Percentiles rank a stretch among this genome's conserved stretches.
phyloP scores from a whole-genome alignment of 2,113 vertebrate genomes.

The Diphyllodes magnificus region DNA sequence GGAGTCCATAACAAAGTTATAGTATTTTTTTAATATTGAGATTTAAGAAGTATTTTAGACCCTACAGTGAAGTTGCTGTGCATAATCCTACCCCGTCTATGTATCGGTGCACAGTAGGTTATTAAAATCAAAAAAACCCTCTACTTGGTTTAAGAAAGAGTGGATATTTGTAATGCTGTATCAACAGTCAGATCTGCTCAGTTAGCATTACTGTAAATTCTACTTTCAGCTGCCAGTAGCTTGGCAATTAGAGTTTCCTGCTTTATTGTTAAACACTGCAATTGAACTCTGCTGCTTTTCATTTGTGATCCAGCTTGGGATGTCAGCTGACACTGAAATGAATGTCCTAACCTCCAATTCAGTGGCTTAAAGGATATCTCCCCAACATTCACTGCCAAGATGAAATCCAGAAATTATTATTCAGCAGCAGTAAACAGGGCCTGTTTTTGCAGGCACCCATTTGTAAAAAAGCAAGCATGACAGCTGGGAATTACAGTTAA shows the following conservation, averaged over 20 bases:
- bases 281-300: conserved; percentile 23
- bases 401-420: conserved; percentile 27
- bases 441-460: conserved; percentile 17
- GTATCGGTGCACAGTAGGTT: background rate
- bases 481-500: background rate
- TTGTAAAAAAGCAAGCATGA: background rate
- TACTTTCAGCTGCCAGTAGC: conserved; percentile 22
- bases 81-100: background rate
- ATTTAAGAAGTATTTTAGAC: background rate
- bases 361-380: conserved; percentile 38
- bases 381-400: conserved; percentile 12
- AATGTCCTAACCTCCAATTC: conserved; percentile 17
- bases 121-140: background rate
- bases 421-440: conserved; percentile 22
- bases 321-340: conserved; percentile 39
- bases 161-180: background rate
- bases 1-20: background rate
- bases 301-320: conserved; percentile 40
- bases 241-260: conserved; percentile 43
- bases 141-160: background rate
- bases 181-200: conserved; percentile 28
- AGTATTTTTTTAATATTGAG: background rate
- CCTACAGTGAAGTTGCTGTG: background rate
- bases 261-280: conserved; percentile 35
- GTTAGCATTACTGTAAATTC: conserved; percentile 39